A percentile compares a stretch with the other conserved stretches of the same genome.
Evolutionary conservation across 2,888 invertebrate genomes (phyloP).

Genomic region (Cabera pusaria): DNA sequence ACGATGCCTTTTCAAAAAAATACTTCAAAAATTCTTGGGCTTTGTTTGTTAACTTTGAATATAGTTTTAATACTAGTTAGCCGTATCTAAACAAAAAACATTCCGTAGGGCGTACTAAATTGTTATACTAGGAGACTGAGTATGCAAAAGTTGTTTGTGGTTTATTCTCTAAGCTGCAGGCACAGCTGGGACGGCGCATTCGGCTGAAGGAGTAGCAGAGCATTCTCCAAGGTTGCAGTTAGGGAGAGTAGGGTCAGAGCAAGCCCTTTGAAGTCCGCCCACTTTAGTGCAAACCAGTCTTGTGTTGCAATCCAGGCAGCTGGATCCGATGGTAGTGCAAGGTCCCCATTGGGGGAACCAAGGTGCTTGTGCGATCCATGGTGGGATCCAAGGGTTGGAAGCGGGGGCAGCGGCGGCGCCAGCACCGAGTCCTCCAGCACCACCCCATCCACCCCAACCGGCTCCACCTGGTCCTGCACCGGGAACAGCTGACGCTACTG

Average conservation of each 20-base stretch:
- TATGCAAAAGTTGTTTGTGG: too few relatives aligned
- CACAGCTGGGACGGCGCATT: constrained; percentile 47
- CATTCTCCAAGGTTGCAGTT: constrained; percentile 74
- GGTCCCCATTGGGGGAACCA: constrained; percentile 69
- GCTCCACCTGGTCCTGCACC: constrained; percentile 36
- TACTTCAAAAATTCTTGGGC: too few relatives aligned
- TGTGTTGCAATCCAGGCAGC: constrained; percentile 64
- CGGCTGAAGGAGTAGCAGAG: constrained; percentile 67
- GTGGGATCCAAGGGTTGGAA: constrained; percentile 66
- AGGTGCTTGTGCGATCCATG: constrained; percentile 64
- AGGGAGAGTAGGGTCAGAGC: constrained; percentile 65
- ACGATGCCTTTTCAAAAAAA: too few relatives aligned
- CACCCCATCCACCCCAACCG: constrained; percentile 29
- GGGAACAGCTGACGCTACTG: constrained; percentile 56
- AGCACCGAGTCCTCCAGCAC: constrained; percentile 31
- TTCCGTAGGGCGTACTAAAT: too few relatives aligned
- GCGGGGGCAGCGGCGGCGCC: constrained; percentile 38
- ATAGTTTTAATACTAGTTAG: too few relatives aligned
- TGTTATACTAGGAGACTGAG: too few relatives aligned
- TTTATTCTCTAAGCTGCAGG: constrained; percentile 25
- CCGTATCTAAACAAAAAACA: too few relatives aligned
- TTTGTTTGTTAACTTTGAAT: too few relatives aligned
- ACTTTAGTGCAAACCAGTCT: constrained; percentile 67
- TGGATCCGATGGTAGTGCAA: constrained; percentile 57
- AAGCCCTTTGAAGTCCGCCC: constrained; percentile 59